Base-by-base conservation (phyloP, 2,113 vertebrate species). In the Glaucidium brasilianum region DNA sequence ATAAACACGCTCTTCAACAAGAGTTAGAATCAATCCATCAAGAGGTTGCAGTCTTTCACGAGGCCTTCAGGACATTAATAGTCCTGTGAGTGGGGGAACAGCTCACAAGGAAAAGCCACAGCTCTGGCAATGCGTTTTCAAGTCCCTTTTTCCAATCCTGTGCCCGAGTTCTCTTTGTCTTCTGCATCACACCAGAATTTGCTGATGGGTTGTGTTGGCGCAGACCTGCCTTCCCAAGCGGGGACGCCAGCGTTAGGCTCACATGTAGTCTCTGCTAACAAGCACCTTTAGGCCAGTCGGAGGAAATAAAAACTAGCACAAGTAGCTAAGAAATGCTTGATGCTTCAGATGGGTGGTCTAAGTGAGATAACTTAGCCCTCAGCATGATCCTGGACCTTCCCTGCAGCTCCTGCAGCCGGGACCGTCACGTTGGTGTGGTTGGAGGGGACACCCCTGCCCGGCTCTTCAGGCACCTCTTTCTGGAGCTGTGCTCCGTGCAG, bases 391-490 rank as follows among this genome's bases (percentile, higher is more conserved):
- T 39, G 56, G 35, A 30, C 35, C 35, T 2, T 47, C 56, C 56
- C 59, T 39, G 22, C 41, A 34, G 41, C 37, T 29, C 67, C 67
- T 21, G n/a, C 60, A 20, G 16, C 15, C 20, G 11, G 73, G 30
- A 2, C 20, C 10, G 27, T 18, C 5, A 1, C 4, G 7, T 15
- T 10, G 8, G 62, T 4, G 62, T 29, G 37, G 32, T 14, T 34
- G 43, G 29, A n/a, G 47, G 21, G 56, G 37, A 18, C 30, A 17
- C 30, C 58, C 50, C 58, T 15, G 47, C 64, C 47, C 55, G 27
- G n/a, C 30, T 56, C 85, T 39, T 47, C 19, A 20, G 8, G 53
- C 32, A 21, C 18, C 39, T 32, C 0, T 30, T n/a, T 6, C 3
- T 7, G 64, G 27, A 18, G 45, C 32, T 21, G 21, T 17, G 16